A percentile compares a stretch with the other conserved stretches of the same genome.
These are phyloP conservation scores for Paragorgia papillata DNA, from an alignment of 92 coral and sea anemone genomes.

Conservation along the genomic window DNA sequence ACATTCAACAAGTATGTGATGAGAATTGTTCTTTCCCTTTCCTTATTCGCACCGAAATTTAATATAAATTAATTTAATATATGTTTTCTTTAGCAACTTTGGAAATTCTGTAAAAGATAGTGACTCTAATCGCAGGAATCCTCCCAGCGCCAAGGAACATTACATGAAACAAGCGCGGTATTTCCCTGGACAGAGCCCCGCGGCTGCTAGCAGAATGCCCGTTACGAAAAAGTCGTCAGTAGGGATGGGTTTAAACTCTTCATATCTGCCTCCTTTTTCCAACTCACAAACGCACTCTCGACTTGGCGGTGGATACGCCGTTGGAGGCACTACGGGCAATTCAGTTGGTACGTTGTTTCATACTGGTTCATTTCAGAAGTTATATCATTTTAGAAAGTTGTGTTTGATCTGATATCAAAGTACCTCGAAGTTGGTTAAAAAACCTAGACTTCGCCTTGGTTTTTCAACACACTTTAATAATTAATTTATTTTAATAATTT, in stretches of 20 bases:
- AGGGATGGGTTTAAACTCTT: slow-evolving; percentile 64
- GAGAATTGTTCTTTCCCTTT: not conserved
- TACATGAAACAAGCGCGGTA: slow-evolving; percentile 95
- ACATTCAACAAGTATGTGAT: slow-evolving; percentile 61
- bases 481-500: too few relatives aligned
- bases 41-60: too few relatives aligned
- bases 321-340: slow-evolving; percentile 1
- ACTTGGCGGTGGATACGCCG: slow-evolving; percentile 53
- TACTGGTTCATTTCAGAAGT: not conserved
- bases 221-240: slow-evolving; percentile 65
- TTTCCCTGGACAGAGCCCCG: slow-evolving; percentile 82
- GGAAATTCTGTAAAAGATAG: slow-evolving; percentile 41
- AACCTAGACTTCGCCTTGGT: too few relatives aligned
- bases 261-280: slow-evolving; percentile 51
- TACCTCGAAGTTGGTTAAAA: too few relatives aligned
- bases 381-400: too few relatives aligned
- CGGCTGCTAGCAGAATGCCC: slow-evolving; percentile 37
- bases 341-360: slow-evolving; percentile 41
- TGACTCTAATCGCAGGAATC: slow-evolving; percentile 69
- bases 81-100: not conserved
- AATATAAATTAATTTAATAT: too few relatives aligned
- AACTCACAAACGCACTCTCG: slow-evolving; percentile 52
- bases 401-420: too few relatives aligned
- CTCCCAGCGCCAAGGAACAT: slow-evolving; percentile 97
- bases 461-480: too few relatives aligned